Evolutionary conservation across 2,113 vertebrate species (phyloP).

Genomic region (Nymphicus hollandicus): DNA sequence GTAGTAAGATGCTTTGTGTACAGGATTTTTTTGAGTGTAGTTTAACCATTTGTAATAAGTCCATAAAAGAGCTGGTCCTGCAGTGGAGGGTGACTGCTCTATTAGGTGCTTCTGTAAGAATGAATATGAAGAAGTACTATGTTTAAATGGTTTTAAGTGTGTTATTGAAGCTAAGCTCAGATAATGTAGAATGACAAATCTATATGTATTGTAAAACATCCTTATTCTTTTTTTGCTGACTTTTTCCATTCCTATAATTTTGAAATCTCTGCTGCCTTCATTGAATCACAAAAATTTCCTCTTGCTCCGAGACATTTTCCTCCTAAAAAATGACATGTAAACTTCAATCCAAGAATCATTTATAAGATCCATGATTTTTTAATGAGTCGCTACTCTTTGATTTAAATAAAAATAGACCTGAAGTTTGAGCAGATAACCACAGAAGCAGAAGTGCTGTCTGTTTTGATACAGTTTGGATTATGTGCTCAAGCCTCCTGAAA

Average conservation of each 20-base stretch:
- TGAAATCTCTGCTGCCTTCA: background rate
- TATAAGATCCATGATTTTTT: background rate
- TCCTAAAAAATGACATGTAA: background rate
- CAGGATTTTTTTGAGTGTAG: background rate
- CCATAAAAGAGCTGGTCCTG: background rate
- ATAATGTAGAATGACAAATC: background rate
- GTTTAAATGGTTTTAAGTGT: background rate
- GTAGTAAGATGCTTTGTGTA: background rate
- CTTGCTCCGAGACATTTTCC: background rate
- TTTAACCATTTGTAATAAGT: background rate
- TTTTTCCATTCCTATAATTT: background rate
- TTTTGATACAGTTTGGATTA: background rate
- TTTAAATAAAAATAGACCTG: background rate
- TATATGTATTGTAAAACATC: background rate
- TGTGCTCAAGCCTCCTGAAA: background rate
- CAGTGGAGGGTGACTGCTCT: background rate
- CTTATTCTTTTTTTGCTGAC: background rate
- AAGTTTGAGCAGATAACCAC: background rate
- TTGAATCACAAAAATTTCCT: background rate
- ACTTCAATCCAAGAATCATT: background rate
- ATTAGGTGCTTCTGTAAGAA: background rate
- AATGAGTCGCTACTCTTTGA: background rate
- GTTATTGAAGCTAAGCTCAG: background rate
- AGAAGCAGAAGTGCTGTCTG: background rate
- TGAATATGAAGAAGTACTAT: background rate